A percentile compares a stretch with the other conserved stretches of the same genome.
phyloP scores from a whole-genome alignment of 2,797 vertebrate genomes.

The Phaenicophaeus curvirostris region DNA sequence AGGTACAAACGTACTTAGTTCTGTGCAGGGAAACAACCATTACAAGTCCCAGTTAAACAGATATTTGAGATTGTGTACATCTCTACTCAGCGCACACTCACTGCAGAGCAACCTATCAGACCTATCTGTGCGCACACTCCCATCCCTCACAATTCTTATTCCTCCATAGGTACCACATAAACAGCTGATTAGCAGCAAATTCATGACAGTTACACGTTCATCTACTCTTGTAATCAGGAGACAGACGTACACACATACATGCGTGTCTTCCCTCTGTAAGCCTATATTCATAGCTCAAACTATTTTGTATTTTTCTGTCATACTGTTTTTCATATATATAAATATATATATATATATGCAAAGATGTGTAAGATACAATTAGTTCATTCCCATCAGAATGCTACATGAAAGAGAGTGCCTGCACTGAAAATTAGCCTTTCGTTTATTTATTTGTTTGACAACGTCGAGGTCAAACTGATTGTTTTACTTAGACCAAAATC shows the following conservation, averaged over 20 bases:
- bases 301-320: background rate
- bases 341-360: background rate
- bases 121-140: background rate
- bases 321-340: background rate
- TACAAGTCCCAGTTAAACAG: background rate
- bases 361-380: conserved; percentile 4
- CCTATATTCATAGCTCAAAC: background rate
- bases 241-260: fast-evolving
- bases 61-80: background rate
- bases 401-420: conserved; percentile 8
- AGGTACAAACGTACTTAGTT: background rate
- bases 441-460: conserved; percentile 46
- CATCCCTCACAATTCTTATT: background rate
- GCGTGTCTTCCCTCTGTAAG: background rate
- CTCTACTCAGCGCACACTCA: background rate
- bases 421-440: conserved; percentile 16
- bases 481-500: background rate
- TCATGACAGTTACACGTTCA: background rate
- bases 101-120: background rate
- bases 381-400: background rate
- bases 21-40: background rate
- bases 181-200: background rate
- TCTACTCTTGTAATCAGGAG: background rate
- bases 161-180: background rate
- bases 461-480: conserved; percentile 27